These are phyloP conservation scores for Propithecus coquereli DNA, from an alignment of 2,113 vertebrate species.

Conservation along the genomic window DNA sequence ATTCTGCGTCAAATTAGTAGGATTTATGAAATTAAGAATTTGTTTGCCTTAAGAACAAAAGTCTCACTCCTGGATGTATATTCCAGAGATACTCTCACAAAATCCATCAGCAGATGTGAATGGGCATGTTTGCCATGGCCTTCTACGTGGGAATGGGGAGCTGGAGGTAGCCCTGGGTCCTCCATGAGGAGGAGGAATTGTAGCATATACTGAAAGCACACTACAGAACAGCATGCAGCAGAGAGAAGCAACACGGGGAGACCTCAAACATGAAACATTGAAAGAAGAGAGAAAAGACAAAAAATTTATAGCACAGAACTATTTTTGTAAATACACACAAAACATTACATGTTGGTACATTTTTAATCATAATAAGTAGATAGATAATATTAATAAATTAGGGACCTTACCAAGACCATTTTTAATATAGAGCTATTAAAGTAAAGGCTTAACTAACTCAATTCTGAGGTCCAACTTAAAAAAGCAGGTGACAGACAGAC, in stretches of 20 bases:
- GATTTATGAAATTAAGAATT: background rate
- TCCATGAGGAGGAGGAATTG: background rate
- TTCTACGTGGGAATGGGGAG: background rate
- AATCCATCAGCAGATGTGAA: background rate
- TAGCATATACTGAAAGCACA: background rate
- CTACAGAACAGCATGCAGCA: background rate
- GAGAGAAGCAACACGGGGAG: background rate
- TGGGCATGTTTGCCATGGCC: background rate
- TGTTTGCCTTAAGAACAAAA: background rate
- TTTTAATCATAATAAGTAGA: background rate
- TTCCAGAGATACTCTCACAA: background rate
- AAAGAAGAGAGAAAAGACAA: background rate
- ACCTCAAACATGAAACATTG: background rate
- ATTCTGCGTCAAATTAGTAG: background rate
- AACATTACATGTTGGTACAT: background rate
- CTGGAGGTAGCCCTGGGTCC: rapidly evolving
- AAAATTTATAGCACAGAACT: background rate
- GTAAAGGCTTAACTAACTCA: background rate
- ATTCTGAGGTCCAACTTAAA: background rate
- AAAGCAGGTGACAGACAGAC: background rate
- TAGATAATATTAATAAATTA: background rate
- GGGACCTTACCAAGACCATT: background rate
- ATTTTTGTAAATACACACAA: background rate
- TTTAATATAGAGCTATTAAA: background rate
- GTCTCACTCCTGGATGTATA: background rate